A percentile compares a stretch with the other conserved stretches of the same genome.
Conservation (phyloP, 2,888 invertebrate species). For the Pogonocherus hispidulus region DNA sequence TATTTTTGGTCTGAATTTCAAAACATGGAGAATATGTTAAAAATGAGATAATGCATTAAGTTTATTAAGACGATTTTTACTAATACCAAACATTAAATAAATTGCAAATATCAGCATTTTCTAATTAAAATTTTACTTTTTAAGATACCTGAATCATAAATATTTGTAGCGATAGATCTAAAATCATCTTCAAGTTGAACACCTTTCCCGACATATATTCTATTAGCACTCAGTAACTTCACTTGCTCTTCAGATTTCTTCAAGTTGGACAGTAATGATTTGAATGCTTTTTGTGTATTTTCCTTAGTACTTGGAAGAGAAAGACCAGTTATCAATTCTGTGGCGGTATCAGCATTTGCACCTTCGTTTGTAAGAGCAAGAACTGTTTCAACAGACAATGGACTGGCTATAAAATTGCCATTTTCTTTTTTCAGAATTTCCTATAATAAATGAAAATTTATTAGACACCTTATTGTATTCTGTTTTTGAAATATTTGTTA, state of each 20-base stretch:
- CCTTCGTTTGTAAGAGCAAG: constrained; percentile 60
- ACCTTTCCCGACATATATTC: constrained; percentile 74
- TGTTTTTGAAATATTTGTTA: too few relatives aligned
- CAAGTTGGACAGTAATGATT: constrained; percentile 49
- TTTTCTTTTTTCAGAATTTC: constrained; percentile 44
- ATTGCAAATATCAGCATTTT: too few relatives aligned
- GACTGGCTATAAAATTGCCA: constrained; percentile 60
- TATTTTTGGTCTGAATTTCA: too few relatives aligned
- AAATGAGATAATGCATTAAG: too few relatives aligned
- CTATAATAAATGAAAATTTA: too few relatives aligned
- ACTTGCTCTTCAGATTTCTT: constrained; percentile 44
- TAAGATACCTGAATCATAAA: constrained; percentile 69
- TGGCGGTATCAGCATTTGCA: constrained; percentile 59
- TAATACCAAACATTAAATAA: too few relatives aligned
- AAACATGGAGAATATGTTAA: too few relatives aligned
- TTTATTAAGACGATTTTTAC: too few relatives aligned
- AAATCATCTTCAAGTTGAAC: constrained; percentile 72
- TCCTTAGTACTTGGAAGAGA: constrained; percentile 49
- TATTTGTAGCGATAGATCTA: constrained; percentile 72
- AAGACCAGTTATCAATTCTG: constrained; percentile 53
- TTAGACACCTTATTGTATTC: too few relatives aligned
- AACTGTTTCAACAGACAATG: constrained; percentile 61
- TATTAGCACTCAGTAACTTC: constrained; percentile 64
- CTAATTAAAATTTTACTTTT: not conserved
- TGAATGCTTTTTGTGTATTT: constrained; percentile 39